These are phyloP conservation scores for Eulemur albifrons DNA, from an alignment of 2,797 vertebrate genomes.

Conservation along the genomic window DNA sequence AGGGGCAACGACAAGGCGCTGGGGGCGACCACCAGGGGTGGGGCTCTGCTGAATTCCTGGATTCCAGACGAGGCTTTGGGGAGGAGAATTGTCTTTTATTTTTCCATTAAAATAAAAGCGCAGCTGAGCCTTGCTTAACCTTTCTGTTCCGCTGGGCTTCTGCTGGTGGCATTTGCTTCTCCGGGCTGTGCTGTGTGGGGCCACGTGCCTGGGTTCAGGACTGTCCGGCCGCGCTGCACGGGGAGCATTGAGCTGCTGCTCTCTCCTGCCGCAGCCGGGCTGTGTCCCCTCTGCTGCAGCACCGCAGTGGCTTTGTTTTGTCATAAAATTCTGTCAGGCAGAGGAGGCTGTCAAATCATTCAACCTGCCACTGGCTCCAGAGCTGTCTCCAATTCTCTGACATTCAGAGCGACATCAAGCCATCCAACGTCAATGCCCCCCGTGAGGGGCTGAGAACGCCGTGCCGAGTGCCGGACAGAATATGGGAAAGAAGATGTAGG, in stretches of 20 bases:
- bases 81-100: not conserved
- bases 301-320: not conserved
- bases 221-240: fast-evolving
- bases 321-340: not conserved
- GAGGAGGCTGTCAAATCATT: not conserved
- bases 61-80: not conserved
- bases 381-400: not conserved
- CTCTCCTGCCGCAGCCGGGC: fast-evolving
- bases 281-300: not conserved
- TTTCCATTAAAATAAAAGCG: not conserved
- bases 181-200: no score
- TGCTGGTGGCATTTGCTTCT: not conserved
- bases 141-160: not conserved
- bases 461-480: fast-evolving
- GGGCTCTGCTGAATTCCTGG: fast-evolving
- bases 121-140: no score
- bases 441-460: not conserved
- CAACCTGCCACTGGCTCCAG: not conserved
- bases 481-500: fast-evolving
- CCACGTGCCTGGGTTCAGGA: not conserved
- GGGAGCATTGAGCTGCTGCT: fast-evolving
- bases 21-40: fast-evolving
- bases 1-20: not conserved
- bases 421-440: no score
- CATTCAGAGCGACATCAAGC: fast-evolving